Base-by-base conservation (phyloP, 2,888 invertebrate genomes). In the Ophion obscuratus region DNA sequence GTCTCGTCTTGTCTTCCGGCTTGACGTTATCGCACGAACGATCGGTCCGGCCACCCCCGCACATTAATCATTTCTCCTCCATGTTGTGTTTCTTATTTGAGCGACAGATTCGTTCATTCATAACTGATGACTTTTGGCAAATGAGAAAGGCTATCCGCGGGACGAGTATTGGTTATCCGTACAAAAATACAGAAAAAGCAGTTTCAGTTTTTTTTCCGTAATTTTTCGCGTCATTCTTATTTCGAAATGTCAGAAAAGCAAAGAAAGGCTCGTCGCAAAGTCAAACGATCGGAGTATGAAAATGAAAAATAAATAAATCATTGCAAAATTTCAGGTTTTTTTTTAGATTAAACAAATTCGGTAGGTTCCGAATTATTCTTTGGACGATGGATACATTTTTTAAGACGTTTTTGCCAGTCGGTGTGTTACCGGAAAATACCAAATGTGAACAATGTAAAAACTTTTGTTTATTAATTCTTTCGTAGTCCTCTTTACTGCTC, bases 1-100 rank as follows among this genome's bases (percentile, higher is more conserved):
- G 14, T 68, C 11, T 24, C 71, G 31, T 81, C 44, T 57, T 53
- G 62, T 80, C 79, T 73, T 77, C 17, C 70, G 71, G 76, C 44
- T 66, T 17, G 17, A 53, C 14, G 40, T 66, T 64, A 31, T 57
- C 53, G 47, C 20, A 24, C 6, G 66, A 67, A 17, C 53, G 27
- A 44, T 20, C 57, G 17, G 14, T 2, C 17, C 40, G 0, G 40
- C 40, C 14, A 53, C 53, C 53, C 14, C 53, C 53, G 14, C 53
- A 4, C 17, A 17, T 53, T 53, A 53, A 36, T 36, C 20, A 47
- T 74, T 59, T 59, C 14, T 53, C 53, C 11, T 64, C 47, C 44
- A 62, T n/a, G 20, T 24, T 64, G 53, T 61, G 11, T 53, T 53
- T 14, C 10, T 53, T 17, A 17, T 53, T 53, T 17, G 17, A 53